A percentile compares a stretch with the other conserved stretches of the same genome.
Conservation (phyloP, 2,888 invertebrate species). For the Ochropleura leucogaster region DNA sequence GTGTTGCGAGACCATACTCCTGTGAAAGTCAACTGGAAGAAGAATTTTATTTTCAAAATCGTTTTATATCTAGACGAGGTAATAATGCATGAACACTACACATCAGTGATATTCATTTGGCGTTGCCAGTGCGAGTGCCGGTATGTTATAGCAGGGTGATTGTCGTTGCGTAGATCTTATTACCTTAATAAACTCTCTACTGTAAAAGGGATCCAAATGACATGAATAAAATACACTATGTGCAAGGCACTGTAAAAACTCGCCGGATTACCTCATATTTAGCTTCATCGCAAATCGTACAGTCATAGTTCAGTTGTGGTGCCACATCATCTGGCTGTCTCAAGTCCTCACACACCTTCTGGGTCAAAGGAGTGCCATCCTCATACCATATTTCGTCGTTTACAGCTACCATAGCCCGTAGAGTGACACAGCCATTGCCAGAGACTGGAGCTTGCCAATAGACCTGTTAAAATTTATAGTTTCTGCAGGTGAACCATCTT, state of each 20-base stretch:
- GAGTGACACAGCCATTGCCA: constrained; percentile 83
- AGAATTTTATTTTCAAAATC: not conserved
- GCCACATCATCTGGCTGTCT: constrained; percentile 85
- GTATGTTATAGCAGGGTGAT: not conserved
- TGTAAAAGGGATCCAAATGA: not conserved
- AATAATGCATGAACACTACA: not conserved
- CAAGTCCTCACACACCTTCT: constrained; percentile 82
- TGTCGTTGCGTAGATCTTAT: not conserved
- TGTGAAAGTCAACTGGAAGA: constrained; percentile 79
- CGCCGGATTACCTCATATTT: constrained; percentile 80
- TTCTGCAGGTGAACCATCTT: not conserved
- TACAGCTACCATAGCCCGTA: constrained; percentile 85
- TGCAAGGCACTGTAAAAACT: not conserved
- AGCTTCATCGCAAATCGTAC: constrained; percentile 84
- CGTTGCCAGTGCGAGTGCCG: not conserved
- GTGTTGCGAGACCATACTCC: constrained; percentile 87
- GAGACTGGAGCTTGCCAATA: constrained; percentile 86
- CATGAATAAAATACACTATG: not conserved
- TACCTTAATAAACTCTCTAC: not conserved
- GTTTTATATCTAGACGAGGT: not conserved
- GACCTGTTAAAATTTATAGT: constrained; percentile 70
- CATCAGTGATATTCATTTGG: not conserved
- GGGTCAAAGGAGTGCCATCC: constrained; percentile 81
- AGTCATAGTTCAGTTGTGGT: constrained; percentile 81
- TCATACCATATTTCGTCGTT: constrained; percentile 84